Conservation (phyloP, 2,797 vertebrate genomes). For the Lerista edwardsae region DNA sequence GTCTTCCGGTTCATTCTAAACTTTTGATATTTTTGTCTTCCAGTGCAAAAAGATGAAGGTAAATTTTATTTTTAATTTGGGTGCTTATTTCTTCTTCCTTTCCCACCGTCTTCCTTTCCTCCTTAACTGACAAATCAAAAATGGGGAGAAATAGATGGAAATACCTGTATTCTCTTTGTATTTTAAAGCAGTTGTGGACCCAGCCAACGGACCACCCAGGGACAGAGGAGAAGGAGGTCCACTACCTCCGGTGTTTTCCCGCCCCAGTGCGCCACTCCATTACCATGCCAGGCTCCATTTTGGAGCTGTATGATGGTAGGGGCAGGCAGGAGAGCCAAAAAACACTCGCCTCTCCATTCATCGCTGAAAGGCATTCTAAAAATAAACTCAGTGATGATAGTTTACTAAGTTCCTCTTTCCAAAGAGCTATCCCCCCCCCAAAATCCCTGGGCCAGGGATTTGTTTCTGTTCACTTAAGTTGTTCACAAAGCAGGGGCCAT, state of each 20-base stretch:
- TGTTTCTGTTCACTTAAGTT: not conserved
- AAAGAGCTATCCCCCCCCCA: too few relatives aligned
- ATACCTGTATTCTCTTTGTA: not conserved
- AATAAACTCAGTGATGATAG: not conserved
- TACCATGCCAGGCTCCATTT: too few relatives aligned
- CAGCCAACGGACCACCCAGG: too few relatives aligned
- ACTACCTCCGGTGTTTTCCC: too few relatives aligned
- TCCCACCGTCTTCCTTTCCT: not conserved
- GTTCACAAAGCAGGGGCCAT: conserved; percentile 6
- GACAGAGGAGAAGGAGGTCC: too few relatives aligned
- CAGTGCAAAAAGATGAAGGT: conserved; percentile 11
- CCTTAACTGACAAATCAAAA: not conserved
- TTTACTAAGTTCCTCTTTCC: not conserved
- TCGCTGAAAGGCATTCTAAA: not conserved
- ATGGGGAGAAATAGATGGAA: not conserved
- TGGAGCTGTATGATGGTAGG: too few relatives aligned
- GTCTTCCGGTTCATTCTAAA: not conserved
- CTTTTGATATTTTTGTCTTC: rapidly evolving
- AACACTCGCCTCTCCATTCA: too few relatives aligned
- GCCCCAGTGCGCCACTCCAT: too few relatives aligned
- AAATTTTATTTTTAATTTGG: not conserved
- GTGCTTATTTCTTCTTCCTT: not conserved
- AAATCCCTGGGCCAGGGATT: too few relatives aligned
- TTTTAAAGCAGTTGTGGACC: not conserved
- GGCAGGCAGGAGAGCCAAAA: too few relatives aligned